These are phyloP conservation scores for Lasaia peninsularis DNA, from an alignment of 1,140 invertebrate genomes.

Conservation along the genomic window DNA sequence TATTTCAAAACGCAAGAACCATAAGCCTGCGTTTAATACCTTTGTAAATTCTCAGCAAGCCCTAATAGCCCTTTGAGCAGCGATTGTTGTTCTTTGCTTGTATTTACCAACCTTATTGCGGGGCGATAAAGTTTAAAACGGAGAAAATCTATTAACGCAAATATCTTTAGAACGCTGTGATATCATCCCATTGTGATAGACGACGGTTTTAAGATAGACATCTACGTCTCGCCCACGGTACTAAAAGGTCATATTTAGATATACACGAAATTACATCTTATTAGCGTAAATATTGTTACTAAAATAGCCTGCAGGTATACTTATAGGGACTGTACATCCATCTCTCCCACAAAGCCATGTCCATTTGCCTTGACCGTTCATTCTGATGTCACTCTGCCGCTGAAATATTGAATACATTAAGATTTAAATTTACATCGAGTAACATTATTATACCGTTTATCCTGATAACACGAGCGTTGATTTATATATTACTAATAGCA, in stretches of 20 bases:
- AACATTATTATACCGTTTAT: no score
- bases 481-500: no score
- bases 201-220: slow-evolving; percentile 5
- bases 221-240: neutral
- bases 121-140: neutral
- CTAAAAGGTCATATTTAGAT: slow-evolving; percentile 2
- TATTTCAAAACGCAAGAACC: no score
- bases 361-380: no score
- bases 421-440: no score
- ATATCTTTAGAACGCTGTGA: neutral
- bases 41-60: slow-evolving; percentile 5
- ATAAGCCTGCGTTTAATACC: slow-evolving; percentile 4
- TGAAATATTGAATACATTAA: no score
- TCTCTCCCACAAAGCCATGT: no score
- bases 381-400: no score
- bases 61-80: neutral
- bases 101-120: neutral
- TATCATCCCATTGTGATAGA: slow-evolving; percentile 5
- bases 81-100: neutral
- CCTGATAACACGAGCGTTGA: no score
- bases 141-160: neutral
- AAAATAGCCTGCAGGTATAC: no score
- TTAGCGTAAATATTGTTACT: no score
- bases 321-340: no score
- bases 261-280: neutral